These are phyloP conservation scores for Hyla sarda DNA, from an alignment of 2,113 vertebrate genomes.

Conservation along the genomic window DNA sequence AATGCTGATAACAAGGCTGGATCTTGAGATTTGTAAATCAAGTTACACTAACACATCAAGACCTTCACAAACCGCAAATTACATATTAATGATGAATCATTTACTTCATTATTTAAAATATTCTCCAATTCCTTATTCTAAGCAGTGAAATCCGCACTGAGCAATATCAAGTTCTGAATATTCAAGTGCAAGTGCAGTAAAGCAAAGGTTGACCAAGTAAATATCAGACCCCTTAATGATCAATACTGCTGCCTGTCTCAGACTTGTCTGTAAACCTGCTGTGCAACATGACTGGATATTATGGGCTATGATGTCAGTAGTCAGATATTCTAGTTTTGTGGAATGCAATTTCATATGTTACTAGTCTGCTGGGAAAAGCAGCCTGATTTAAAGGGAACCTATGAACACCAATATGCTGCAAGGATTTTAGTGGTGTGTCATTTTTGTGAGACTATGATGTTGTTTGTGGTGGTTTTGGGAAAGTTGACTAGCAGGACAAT, in stretches of 20 bases:
- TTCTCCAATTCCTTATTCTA: not conserved
- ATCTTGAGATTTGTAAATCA: no score
- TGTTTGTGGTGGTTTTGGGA: no score
- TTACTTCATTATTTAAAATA: no score
- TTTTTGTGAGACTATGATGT: no score
- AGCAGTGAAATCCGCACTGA: not conserved
- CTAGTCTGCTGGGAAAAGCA: not conserved
- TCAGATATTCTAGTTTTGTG: not conserved
- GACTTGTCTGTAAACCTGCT: constrained; percentile 6
- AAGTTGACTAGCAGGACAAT: no score
- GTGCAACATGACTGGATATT: constrained; percentile 12
- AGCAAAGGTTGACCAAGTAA: not conserved
- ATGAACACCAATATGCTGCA: no score
- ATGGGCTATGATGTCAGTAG: constrained; percentile 3
- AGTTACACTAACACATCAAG: no score
- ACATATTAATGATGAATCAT: no score
- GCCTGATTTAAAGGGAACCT: not conserved
- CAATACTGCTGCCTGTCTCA: not conserved
- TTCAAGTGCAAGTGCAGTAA: not conserved
- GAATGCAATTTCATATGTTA: constrained; percentile 1
- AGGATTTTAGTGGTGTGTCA: no score
- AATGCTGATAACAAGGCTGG: no score
- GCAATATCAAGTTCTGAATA: not conserved
- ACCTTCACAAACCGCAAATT: no score
- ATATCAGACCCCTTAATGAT: not conserved